phyloP scores from a whole-genome alignment of 2,888 invertebrate genomes.

The Drosophila hamatofila region DNA sequence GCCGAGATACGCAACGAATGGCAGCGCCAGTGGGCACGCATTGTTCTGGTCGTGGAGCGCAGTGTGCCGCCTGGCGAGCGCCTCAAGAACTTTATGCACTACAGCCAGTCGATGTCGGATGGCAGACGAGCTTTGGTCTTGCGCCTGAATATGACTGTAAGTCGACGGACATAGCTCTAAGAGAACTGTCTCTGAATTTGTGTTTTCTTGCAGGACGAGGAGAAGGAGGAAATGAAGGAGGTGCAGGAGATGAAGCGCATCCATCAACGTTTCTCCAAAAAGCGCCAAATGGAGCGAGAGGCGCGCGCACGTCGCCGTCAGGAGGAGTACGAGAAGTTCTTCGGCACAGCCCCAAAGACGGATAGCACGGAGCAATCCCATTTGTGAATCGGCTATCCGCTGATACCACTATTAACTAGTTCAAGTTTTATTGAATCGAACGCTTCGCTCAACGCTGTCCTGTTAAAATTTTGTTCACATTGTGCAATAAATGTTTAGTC shows the following conservation, averaged over 20 bases:
- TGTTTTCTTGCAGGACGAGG: constrained; percentile 90
- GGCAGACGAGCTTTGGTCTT: constrained; percentile 94
- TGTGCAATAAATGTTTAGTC: constrained; percentile 69
- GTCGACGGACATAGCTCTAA: constrained; percentile 42
- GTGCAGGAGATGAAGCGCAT: constrained; percentile 95
- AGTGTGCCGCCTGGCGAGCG: constrained; percentile 97
- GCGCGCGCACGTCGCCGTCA: constrained; percentile 74
- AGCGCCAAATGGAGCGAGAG: constrained; percentile 86
- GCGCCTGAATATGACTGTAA: constrained; percentile 94
- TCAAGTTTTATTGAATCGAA: constrained; percentile 72
- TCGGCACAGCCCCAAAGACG: constrained; percentile 68
- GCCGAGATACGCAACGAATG: constrained; percentile 98
- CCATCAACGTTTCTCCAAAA: constrained; percentile 92
- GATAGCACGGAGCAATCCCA: constrained; percentile 63
- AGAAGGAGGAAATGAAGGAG: constrained; percentile 97
- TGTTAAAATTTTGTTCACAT: constrained; percentile 51
- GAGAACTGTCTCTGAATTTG: not conserved
- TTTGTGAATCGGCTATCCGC: constrained; percentile 34
- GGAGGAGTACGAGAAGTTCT: constrained; percentile 82
- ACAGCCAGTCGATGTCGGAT: constrained; percentile 97
- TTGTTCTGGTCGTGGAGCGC: constrained; percentile 98
- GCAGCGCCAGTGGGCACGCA: constrained; percentile 99
- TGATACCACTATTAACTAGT: constrained; percentile 40
- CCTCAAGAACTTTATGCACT: constrained; percentile 93
- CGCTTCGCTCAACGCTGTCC: constrained; percentile 20